These are phyloP conservation scores for Lamprotornis superbus DNA, from an alignment of 2,113 vertebrate genomes.

Conservation along the genomic window DNA sequence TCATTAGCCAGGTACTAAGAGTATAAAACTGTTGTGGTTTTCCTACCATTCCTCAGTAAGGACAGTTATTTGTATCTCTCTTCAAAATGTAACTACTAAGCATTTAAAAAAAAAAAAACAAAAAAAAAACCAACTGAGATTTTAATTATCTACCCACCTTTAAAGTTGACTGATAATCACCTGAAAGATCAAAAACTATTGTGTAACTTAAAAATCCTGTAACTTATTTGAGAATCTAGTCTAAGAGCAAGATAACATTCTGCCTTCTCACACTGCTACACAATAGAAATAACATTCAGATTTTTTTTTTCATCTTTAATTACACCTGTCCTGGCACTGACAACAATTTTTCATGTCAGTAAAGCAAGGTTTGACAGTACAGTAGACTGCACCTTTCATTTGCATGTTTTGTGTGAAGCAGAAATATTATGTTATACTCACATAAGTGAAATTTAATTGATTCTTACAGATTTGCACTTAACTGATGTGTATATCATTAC, in stretches of 20 bases:
- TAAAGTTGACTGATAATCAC: background rate
- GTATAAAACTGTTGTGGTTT: background rate
- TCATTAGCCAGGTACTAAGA: background rate
- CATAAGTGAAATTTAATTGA: background rate
- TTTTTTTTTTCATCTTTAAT: background rate
- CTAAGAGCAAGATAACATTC: background rate
- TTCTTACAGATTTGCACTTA: background rate
- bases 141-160: background rate
- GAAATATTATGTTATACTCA: background rate
- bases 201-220: background rate
- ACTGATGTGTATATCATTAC: background rate
- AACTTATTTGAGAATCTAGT: background rate
- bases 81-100: background rate
- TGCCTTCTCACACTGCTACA: background rate
- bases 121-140: too few species aligned
- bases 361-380: background rate
- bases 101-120: background rate
- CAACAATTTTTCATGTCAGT: background rate
- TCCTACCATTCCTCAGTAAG: background rate
- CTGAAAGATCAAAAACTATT: background rate
- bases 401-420: background rate
- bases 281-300: background rate
- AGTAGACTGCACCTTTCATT: background rate
- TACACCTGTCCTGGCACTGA: background rate
- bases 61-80: background rate